Evolutionary conservation across 35 echinoderm and acorn worm species (phyloP).

Genomic region (Ptychodera flava): DNA sequence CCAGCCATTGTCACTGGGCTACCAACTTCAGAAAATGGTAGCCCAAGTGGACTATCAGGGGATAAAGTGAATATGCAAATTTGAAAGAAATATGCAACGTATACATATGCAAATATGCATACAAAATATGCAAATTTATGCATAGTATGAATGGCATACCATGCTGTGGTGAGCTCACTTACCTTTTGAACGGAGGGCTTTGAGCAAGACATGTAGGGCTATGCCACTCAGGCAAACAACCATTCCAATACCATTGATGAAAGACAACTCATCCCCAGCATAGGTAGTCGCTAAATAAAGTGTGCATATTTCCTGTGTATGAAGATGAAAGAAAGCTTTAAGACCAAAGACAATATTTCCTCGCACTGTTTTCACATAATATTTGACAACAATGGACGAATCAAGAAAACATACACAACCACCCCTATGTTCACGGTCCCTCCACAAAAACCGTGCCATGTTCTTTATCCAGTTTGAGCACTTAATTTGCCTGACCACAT

Average conservation of each 20-base stretch:
- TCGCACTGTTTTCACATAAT: neutral
- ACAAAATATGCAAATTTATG: no score
- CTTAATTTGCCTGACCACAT: neutral
- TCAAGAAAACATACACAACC: neutral
- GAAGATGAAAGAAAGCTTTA: conserved; percentile 3
- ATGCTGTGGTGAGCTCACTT: no score
- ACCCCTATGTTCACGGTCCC: neutral
- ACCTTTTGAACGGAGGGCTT: conserved; percentile 33
- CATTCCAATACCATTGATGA: conserved; percentile 40
- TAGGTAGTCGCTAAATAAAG: conserved; percentile 32
- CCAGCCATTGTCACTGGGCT: no score
- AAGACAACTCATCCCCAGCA: neutral
- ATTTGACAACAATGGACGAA: neutral
- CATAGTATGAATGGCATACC: no score
- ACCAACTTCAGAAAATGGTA: no score
- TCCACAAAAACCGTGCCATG: neutral
- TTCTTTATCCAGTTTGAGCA: neutral
- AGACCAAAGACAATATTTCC: neutral
- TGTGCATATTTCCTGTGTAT: conserved; percentile 36
- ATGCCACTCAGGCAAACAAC: conserved; percentile 43
- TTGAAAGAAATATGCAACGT: no score
- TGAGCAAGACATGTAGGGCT: conserved; percentile 29
- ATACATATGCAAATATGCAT: no score
- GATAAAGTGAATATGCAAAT: no score
- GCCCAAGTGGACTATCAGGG: no score